Conservation (phyloP, 2,888 invertebrate genomes). For the Lepidocyrtinus sp. region DNA sequence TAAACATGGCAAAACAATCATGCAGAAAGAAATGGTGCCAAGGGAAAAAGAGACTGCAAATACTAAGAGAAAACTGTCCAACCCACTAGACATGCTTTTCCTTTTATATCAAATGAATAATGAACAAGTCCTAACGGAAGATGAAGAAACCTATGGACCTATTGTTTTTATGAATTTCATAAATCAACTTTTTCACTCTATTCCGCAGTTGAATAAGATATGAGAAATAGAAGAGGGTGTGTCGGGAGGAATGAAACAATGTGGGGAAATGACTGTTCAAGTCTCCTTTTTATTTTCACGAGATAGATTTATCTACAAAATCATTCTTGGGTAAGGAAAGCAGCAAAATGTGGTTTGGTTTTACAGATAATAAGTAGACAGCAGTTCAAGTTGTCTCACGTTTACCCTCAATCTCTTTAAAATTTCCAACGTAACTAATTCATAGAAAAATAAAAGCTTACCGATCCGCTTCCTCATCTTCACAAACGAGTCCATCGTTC, state of each 20-base stretch:
- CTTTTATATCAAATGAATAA: conserved; percentile 21
- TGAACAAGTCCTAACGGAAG: background rate
- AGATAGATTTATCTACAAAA: no score
- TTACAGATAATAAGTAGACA: background rate
- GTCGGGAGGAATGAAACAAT: background rate
- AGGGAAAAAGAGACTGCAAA: background rate
- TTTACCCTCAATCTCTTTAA: background rate
- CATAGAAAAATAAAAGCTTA: no score
- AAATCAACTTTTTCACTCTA: background rate
- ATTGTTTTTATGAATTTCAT: background rate
- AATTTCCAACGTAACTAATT: background rate
- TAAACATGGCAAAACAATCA: no score
- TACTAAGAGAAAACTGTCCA: background rate
- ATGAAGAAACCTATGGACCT: background rate
- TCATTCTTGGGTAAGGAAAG: background rate
- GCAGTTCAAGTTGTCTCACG: background rate
- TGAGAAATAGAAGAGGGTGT: no score
- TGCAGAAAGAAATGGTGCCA: no score
- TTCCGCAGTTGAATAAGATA: no score
- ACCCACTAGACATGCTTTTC: conserved; percentile 24
- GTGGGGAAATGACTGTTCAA: background rate
- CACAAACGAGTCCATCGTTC: conserved; percentile 66
- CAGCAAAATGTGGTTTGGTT: background rate
- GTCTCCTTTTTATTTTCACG: no score
- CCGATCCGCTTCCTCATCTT: conserved; percentile 67